Percentiles rank a stretch among this genome's conserved stretches.
Conservation (phyloP, 2,113 vertebrate species). For the Thalassarche chlororhynchos region DNA sequence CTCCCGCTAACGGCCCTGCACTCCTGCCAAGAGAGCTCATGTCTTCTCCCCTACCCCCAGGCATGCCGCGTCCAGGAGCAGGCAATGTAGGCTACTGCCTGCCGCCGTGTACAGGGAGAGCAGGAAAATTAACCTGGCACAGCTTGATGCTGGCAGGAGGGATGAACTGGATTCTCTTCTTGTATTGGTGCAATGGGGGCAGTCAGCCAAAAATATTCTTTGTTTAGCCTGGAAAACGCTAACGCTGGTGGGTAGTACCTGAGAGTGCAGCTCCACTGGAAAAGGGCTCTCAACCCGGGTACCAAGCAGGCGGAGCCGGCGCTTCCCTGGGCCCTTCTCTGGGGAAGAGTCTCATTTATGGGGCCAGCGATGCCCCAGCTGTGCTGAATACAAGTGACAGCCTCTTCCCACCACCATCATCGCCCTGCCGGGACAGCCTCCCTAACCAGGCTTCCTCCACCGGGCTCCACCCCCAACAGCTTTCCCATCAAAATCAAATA, state of each 20-base stretch:
- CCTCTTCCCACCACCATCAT: background rate
- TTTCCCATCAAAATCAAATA: background rate
- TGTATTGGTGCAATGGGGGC: rapidly evolving
- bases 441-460: no score
- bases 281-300: background rate
- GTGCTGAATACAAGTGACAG: background rate
- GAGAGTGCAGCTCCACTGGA: rapidly evolving
- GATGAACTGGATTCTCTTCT: background rate
- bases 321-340: background rate
- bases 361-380: background rate
- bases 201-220: background rate
- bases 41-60: background rate
- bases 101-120: rapidly evolving
- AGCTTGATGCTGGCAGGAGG: background rate
- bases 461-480: rapidly evolving
- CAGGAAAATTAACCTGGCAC: background rate
- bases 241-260: background rate
- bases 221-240: background rate
- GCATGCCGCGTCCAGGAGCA: background rate
- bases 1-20: background rate
- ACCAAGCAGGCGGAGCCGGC: background rate
- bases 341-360: background rate
- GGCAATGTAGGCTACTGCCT: background rate
- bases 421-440: rapidly evolving
- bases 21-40: background rate